Conservation (phyloP, 2,113 vertebrate genomes). For the Poeciliopsis retropinna region DNA sequence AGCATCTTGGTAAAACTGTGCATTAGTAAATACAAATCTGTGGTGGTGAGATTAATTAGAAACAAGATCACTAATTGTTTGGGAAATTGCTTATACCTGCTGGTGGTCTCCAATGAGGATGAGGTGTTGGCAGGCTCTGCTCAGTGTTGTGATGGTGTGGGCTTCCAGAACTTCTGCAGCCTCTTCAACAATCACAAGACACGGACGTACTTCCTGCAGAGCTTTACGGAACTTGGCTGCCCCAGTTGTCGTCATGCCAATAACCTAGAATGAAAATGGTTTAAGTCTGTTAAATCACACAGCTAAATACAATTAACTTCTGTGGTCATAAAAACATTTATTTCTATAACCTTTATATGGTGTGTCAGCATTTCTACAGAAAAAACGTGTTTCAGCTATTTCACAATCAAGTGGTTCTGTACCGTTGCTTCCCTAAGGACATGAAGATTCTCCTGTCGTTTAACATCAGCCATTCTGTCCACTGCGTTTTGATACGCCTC, state of each 20-base stretch:
- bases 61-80: not conserved
- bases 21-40: not conserved
- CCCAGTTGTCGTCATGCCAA: constrained; percentile 97
- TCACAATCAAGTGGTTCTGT: not conserved
- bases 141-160: constrained; percentile 91
- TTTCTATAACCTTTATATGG: no score
- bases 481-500: constrained; percentile 82
- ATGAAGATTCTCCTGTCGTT: constrained; percentile 81
- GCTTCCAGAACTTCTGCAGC: constrained; percentile 96
- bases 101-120: constrained; percentile 98
- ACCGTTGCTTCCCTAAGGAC: constrained; percentile 82
- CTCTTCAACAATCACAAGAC: constrained; percentile 92
- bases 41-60: constrained; percentile 1
- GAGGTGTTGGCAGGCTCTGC: constrained; percentile 90
- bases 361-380: no score
- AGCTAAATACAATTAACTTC: not conserved
- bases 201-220: constrained; percentile 85
- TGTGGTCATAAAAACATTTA: not conserved
- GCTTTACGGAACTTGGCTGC: constrained; percentile 89
- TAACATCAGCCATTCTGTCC: constrained; percentile 85
- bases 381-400: not conserved
- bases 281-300: not conserved
- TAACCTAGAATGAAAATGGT: constrained; percentile 63
- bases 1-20: not conserved
- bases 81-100: constrained; percentile 80